phyloP scores from a whole-genome alignment of 2,888 invertebrate genomes.

The Drosophila yooni region DNA sequence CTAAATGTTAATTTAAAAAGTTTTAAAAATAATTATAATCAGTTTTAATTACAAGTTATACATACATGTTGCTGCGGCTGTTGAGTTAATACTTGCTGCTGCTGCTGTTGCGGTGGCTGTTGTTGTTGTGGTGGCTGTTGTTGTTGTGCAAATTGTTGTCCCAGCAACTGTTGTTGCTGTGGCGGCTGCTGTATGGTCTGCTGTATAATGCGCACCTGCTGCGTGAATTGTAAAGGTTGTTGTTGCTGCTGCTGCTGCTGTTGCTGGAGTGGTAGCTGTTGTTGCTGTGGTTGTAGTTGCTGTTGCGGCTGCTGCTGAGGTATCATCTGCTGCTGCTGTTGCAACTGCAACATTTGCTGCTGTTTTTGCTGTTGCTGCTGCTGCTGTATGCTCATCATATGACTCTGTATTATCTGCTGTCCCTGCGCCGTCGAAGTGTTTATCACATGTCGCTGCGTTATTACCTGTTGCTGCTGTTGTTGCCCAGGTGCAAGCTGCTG shows the following conservation, averaged over 20 bases:
- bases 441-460: conserved; percentile 83
- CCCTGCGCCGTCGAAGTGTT: conserved; percentile 85
- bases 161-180: conserved; percentile 54
- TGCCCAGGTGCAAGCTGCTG: conserved; percentile 55
- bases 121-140: conserved; percentile 35
- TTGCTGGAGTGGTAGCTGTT: conserved; percentile 42
- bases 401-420: conserved; percentile 85
- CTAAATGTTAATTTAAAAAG: conserved; percentile 12
- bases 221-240: conserved; percentile 75
- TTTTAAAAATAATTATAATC: neutral
- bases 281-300: conserved; percentile 61
- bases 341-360: conserved; percentile 77
- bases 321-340: conserved; percentile 74
- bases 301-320: conserved; percentile 73
- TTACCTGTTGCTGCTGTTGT: conserved; percentile 63
- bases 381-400: conserved; percentile 83
- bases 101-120: conserved; percentile 40
- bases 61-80: conserved; percentile 65
- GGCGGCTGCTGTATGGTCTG: conserved; percentile 72
- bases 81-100: conserved; percentile 57
- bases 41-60: neutral
- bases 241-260: conserved; percentile 67
- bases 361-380: conserved; percentile 82
- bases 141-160: conserved; percentile 58
- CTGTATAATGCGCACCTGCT: conserved; percentile 72